Conservation (phyloP, 2,888 invertebrate species). For the Sarcophaga variegata region DNA sequence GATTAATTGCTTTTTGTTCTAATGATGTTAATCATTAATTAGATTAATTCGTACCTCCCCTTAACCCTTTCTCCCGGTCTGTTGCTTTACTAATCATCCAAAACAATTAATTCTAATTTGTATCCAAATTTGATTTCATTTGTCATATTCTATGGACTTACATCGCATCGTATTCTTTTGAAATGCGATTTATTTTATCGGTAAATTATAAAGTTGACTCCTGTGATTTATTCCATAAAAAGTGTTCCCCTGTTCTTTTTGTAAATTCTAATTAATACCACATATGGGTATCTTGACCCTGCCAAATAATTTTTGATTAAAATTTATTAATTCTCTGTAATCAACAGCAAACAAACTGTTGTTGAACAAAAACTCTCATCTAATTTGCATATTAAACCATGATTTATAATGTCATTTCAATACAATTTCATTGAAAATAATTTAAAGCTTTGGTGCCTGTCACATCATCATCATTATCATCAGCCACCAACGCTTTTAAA, state of each 20-base stretch:
- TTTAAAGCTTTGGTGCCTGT: neutral
- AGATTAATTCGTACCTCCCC: too few relatives aligned
- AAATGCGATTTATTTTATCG: constrained; percentile 1
- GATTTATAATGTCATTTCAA: constrained; percentile 13
- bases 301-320: neutral
- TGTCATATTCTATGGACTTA: too few relatives aligned
- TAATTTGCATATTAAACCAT: constrained; percentile 32
- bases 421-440: neutral
- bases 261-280: constrained; percentile 14
- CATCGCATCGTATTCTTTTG: neutral
- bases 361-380: neutral
- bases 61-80: too few relatives aligned
- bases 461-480: constrained; percentile 10
- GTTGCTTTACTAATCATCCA: too few relatives aligned
- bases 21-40: too few relatives aligned
- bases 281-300: neutral
- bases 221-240: too few relatives aligned
- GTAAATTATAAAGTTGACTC: neutral
- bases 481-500: neutral
- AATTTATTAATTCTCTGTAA: constrained; percentile 14
- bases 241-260: neutral
- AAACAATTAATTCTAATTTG: too few relatives aligned
- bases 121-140: too few relatives aligned
- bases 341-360: constrained; percentile 1
- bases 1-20: too few relatives aligned